phyloP scores from a whole-genome alignment of 2,797 vertebrate genomes.

The Siniperca scherzeri region DNA sequence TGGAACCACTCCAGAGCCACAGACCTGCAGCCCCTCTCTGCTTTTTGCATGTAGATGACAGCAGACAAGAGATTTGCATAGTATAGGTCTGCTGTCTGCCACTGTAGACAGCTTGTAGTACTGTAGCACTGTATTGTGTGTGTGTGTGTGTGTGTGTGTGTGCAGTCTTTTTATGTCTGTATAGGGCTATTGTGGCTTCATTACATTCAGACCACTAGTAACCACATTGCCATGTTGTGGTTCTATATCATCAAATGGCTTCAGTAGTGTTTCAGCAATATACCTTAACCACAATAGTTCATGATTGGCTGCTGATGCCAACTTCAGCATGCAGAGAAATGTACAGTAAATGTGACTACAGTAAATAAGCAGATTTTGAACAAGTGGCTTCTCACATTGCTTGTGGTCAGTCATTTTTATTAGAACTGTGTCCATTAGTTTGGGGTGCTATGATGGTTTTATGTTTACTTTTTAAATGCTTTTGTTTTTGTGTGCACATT shows the following conservation, averaged over 20 bases:
- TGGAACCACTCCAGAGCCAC: not conserved
- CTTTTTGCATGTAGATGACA: slow-evolving; percentile 50
- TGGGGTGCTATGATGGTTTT: slow-evolving; percentile 3
- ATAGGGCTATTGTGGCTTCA: slow-evolving; percentile 1
- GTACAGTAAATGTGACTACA: not conserved
- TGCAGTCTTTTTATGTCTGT: not conserved
- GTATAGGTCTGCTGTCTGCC: slow-evolving; percentile 37
- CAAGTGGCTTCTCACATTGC: slow-evolving; percentile 45
- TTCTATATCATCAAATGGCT: not conserved
- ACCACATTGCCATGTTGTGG: slow-evolving; percentile 22
- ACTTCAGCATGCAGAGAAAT: not conserved
- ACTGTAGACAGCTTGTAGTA: slow-evolving; percentile 39
- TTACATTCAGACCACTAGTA: slow-evolving; percentile 60
- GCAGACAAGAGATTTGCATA: slow-evolving; percentile 15
- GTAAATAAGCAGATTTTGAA: not conserved
- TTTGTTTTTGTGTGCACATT: slow-evolving; percentile 13
- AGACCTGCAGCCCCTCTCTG: slow-evolving; percentile 47
- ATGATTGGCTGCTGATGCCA: slow-evolving; percentile 15
- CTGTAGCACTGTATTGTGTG: slow-evolving; percentile 7
- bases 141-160: slow-evolving; percentile 13
- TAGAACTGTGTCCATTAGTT: not conserved
- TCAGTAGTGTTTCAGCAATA: not conserved
- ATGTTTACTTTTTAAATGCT: not conserved
- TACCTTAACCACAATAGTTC: not conserved
- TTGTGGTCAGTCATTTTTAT: slow-evolving; percentile 57